Evolutionary conservation across 2,888 invertebrate species (phyloP).

Genomic region (Pecten maximus): DNA sequence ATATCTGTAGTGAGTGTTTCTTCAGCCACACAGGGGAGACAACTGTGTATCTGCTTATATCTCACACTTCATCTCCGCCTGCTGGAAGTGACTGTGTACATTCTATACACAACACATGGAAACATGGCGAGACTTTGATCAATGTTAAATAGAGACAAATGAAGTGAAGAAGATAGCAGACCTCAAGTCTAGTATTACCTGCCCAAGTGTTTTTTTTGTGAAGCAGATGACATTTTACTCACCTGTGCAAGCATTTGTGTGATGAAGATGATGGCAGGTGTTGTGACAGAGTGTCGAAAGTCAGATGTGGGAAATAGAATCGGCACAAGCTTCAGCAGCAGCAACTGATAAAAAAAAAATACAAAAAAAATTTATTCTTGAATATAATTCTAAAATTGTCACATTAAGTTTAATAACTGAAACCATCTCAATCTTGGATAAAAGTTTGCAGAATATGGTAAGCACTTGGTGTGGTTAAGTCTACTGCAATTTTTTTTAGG

Average conservation of each 20-base stretch:
- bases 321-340: constrained; percentile 92
- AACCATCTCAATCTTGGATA: no score
- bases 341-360: constrained; percentile 83
- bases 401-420: no score
- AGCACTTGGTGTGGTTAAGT: no score
- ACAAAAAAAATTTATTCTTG: background rate
- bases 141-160: no score
- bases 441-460: no score
- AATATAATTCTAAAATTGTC: no score
- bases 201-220: no score
- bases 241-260: constrained; percentile 87
- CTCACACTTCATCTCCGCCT: constrained; percentile 16
- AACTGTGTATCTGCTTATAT: constrained; percentile 11
- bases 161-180: no score
- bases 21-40: constrained; percentile 25
- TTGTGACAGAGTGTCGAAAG: constrained; percentile 93
- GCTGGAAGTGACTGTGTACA: constrained; percentile 25
- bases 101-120: constrained; percentile 19
- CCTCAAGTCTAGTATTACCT: no score
- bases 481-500: no score
- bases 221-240: constrained; percentile 1
- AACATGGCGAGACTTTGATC: background rate
- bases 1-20: background rate
- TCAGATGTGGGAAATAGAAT: constrained; percentile 94
- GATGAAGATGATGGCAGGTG: constrained; percentile 92